phyloP scores from a whole-genome alignment of 2,888 invertebrate genomes.

The Antitype chi region DNA sequence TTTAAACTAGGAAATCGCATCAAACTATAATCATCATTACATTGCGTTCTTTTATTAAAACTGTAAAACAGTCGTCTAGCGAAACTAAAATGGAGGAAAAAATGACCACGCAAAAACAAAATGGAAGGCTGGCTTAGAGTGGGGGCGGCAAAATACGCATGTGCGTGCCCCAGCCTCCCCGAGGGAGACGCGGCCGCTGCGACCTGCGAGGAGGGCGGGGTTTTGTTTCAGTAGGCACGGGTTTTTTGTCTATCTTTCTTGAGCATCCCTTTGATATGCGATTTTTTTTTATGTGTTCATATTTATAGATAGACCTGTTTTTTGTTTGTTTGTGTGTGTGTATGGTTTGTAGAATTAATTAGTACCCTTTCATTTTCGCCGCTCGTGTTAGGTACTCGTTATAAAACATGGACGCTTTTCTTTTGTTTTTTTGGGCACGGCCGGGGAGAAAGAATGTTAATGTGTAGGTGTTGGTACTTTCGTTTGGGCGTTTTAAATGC shows the following conservation, averaged over 20 bases:
- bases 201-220: slow-evolving; percentile 71
- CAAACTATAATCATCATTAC: slow-evolving; percentile 22
- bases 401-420: slow-evolving; percentile 72
- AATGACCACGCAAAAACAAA: slow-evolving; percentile 84
- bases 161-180: slow-evolving; percentile 79
- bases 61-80: slow-evolving; percentile 62
- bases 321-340: slow-evolving; percentile 64
- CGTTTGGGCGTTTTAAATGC: slow-evolving; percentile 31
- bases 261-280: slow-evolving; percentile 70
- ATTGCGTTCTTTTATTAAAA: slow-evolving; percentile 42
- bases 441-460: slow-evolving; percentile 80
- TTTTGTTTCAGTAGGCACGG: slow-evolving; percentile 76
- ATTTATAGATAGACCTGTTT: background rate
- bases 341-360: slow-evolving; percentile 84
- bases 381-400: slow-evolving; percentile 76
- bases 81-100: slow-evolving; percentile 67
- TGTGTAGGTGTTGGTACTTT: slow-evolving; percentile 66
- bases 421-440: slow-evolving; percentile 68
- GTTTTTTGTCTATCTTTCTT: slow-evolving; percentile 77
- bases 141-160: slow-evolving; percentile 84
- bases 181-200: slow-evolving; percentile 60
- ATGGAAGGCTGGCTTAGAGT: slow-evolving; percentile 86
- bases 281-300: slow-evolving; percentile 40
- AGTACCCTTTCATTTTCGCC: slow-evolving; percentile 79
- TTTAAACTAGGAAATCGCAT: background rate